Evolutionary conservation across 2,113 vertebrate genomes (phyloP), one percentile per base, ranked within the genome.

Genomic region (Marmota flaviventris): DNA sequence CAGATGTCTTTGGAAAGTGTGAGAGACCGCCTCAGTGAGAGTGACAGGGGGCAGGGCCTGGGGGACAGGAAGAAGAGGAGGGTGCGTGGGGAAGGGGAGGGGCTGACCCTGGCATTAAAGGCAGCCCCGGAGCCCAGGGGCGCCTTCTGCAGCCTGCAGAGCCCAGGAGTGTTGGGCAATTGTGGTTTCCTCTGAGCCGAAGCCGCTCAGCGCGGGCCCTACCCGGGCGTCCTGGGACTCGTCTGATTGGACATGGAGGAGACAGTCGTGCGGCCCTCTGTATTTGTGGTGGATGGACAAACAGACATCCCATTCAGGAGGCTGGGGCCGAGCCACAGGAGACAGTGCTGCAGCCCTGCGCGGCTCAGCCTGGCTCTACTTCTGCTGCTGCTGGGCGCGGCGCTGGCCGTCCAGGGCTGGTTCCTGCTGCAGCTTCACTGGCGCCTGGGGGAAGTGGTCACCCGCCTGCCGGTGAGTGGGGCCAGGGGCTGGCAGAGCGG

Each of bases 271-370:
- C 93, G 90, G 51, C 98, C 98, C 3, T 98, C 98, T 0, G 98
- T 98, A 70, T 99, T 98, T 8, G 97, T 98, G 85, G 99, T 99
- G 98, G 99, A 99, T 20, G 96, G 98, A 78, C 94, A 77, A 39
- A 96, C 72, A 0, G 42, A 84, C 51, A 85, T 95, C 32, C 98
- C 99, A 0, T 72, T 99, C 39, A 98, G 97, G 3, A 63, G 32
- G 4, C 96, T 93, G 22, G 89, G 78, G 12, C 29, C 3, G 12
- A 17, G 8, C 8, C 77, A 0, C 5, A 58, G 11, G 22, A 86
- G 2, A 4, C 65, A n/a, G 8, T 1, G 27, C 0, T 78, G 94
- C 1, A 12, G 9, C 0, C 12, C 63, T 0, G 96, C 98, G 88
- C 98, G 29, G 29, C 56, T 99, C 84, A 42, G 87, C 25, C 97